Percentiles rank a stretch among this genome's conserved stretches.
phyloP scores from a whole-genome alignment of 2,797 vertebrate genomes.

The Ctenochaetus hawaiiensis region DNA sequence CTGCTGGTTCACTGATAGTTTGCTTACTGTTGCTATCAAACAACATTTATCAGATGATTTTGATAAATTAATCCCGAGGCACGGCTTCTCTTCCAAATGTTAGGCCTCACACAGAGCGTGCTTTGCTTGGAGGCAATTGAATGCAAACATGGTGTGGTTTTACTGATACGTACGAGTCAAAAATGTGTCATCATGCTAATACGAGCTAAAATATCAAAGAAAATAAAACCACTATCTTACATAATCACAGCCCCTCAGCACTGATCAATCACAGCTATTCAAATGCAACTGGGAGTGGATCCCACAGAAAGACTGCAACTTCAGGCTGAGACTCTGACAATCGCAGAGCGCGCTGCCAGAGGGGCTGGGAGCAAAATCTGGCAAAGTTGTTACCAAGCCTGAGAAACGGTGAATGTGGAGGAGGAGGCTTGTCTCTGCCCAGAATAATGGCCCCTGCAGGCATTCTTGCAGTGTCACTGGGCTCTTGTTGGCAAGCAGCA shows the following conservation, averaged over 20 bases:
- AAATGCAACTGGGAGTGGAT: slow-evolving; percentile 66
- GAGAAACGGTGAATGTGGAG: slow-evolving; percentile 45
- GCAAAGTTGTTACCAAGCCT: slow-evolving; percentile 39
- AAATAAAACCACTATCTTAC: slow-evolving; percentile 62
- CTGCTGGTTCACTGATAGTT: slow-evolving; percentile 42
- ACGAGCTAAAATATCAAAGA: slow-evolving; percentile 69
- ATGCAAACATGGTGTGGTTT: slow-evolving; percentile 67
- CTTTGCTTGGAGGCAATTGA: slow-evolving; percentile 52
- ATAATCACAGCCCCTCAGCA: slow-evolving; percentile 61
- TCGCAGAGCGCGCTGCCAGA: slow-evolving; percentile 47
- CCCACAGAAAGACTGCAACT: slow-evolving; percentile 67
- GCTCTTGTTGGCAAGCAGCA: slow-evolving; percentile 58
- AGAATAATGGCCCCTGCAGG: slow-evolving; percentile 36
- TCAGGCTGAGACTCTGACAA: slow-evolving; percentile 59
- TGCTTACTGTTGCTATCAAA: slow-evolving; percentile 57
- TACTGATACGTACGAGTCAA: slow-evolving; percentile 63
- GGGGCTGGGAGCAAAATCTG: slow-evolving; percentile 56
- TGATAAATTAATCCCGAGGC: slow-evolving; percentile 60
- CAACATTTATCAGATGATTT: slow-evolving; percentile 61
- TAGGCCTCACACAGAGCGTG: slow-evolving; percentile 64
- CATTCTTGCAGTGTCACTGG: slow-evolving; percentile 36
- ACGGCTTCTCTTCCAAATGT: slow-evolving; percentile 31
- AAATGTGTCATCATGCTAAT: slow-evolving; percentile 75
- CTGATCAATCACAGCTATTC: slow-evolving; percentile 72
- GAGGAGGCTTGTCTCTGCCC: slow-evolving; percentile 46